Conservation (phyloP, 2,797 vertebrate genomes). For the Helostoma temminkii region DNA sequence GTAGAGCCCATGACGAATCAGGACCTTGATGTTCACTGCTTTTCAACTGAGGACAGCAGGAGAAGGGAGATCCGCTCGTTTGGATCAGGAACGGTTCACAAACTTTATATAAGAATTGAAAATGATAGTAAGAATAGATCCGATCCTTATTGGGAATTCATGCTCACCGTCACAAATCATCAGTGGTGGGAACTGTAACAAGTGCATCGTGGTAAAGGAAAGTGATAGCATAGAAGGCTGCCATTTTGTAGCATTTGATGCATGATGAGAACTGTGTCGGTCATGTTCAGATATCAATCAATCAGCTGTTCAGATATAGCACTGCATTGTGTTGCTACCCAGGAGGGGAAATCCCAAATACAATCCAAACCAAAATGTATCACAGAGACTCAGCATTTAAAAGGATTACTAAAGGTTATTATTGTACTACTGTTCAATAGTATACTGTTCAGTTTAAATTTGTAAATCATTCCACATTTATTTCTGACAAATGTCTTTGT, state of each 20-base stretch:
- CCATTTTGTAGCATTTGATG: conserved; percentile 3
- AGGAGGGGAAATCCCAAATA: background rate
- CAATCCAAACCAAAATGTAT: no score
- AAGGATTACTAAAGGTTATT: no score
- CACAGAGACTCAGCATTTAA: no score
- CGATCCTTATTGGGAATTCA: conserved; percentile 10
- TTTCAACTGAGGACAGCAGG: conserved; percentile 52
- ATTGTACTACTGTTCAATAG: no score
- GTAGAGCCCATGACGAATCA: conserved; percentile 76
- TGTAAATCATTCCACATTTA: no score
- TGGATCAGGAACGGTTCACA: conserved; percentile 36
- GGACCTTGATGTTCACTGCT: conserved; percentile 71
- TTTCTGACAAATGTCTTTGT: no score
- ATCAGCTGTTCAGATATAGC: background rate
- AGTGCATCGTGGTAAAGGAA: background rate
- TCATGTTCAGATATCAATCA: background rate
- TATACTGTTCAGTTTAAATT: no score
- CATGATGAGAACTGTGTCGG: background rate
- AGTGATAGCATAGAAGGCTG: background rate
- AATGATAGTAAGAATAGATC: conserved; percentile 15
- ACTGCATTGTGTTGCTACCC: background rate
- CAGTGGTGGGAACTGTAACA: background rate
- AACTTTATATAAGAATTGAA: conserved; percentile 31
- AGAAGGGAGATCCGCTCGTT: conserved; percentile 54
- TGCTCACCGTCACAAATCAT: background rate